Evolutionary conservation across 2,113 vertebrate species (phyloP), one percentile per base, ranked within the genome.

Genomic region (Trinectes maculatus): DNA sequence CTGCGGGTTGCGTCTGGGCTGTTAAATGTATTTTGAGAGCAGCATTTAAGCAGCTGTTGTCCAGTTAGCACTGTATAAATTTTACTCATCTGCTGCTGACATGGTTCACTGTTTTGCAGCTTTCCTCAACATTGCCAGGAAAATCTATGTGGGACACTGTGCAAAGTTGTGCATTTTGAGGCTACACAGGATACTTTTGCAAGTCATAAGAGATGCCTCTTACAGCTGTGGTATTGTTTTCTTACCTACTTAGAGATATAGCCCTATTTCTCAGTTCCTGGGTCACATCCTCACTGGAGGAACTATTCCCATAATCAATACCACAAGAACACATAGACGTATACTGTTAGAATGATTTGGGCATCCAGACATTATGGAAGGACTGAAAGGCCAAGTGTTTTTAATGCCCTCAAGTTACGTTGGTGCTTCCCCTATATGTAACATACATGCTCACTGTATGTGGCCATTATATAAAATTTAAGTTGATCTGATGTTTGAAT

Each of bases 391-490:
- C 33, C 46, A 16, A 1, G 4, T 18, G 29, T 42, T 61, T 61
- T 9, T n/a, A 12, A 18, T 64, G 51, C 31, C 16, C 29, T 51
- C 10, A 4, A 42, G 42, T 43, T 24, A 44, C 6, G 2, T 54
- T 74, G 72, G 66, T 80, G 79, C 75, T 71, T n/a, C n/a, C n/a
- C n/a, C n/a, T n/a, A n/a, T n/a, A n/a, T n/a, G n/a, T 19, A 58
- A 68, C 15, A 22, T 19, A 5, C 16, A 3, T 64, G n/a, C 46
- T 43, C 40, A 31, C 40, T 63, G 47, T 26, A 42, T 29, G 4
- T 73, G 55, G 53, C 44, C 46, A 46, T 63, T 59, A 51, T 65
- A 75, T 68, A 47, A 66, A 57, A 49, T 68, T 18, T 33, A 12
- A 26, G 2, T 29, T 40, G 8, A 60, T 48, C n/a, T 51, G 16